A percentile compares a stretch with the other conserved stretches of the same genome.
Evolutionary conservation across 2,113 vertebrate species (phyloP).

Genomic region (Carassius gibelio): DNA sequence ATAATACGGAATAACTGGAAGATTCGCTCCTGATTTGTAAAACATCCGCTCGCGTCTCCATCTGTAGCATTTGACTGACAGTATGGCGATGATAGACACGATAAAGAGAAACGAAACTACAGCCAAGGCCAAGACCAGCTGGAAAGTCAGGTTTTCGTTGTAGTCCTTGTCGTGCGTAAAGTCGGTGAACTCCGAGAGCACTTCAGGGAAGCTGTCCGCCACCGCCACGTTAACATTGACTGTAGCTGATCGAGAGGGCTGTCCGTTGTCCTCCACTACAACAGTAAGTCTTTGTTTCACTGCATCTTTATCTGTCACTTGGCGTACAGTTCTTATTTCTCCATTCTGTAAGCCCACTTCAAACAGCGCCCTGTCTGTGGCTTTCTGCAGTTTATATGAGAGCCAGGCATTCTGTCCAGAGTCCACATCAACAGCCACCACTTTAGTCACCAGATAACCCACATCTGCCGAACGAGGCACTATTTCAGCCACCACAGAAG

Average conservation of each 20-base stretch:
- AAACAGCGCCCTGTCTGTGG: constrained; percentile 64
- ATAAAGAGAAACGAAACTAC: constrained; percentile 71
- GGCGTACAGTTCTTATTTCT: constrained; percentile 60
- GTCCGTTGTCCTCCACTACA: constrained; percentile 61
- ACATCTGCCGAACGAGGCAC: constrained; percentile 51
- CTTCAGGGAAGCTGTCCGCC: constrained; percentile 61
- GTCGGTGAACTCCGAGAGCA: constrained; percentile 53
- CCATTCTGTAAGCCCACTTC: constrained; percentile 61
- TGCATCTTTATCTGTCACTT: constrained; percentile 59
- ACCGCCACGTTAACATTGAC: constrained; percentile 58
- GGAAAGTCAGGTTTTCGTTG: constrained; percentile 53
- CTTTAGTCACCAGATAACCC: constrained; percentile 55
- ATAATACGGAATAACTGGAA: constrained; percentile 61
- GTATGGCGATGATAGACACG: constrained; percentile 52
- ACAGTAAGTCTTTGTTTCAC: constrained; percentile 57
- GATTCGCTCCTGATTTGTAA: constrained; percentile 54
- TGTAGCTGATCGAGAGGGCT: constrained; percentile 51
- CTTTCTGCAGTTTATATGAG: constrained; percentile 60
- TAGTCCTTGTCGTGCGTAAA: constrained; percentile 4
- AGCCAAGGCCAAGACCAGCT: constrained; percentile 53
- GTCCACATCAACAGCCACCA: constrained; percentile 58
- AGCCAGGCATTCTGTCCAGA: constrained; percentile 65
- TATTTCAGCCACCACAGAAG: constrained; percentile 59
- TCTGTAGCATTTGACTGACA: constrained; percentile 60
- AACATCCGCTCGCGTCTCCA: constrained; percentile 57